These are phyloP conservation scores for Globodera ellingtonae DNA, from an alignment of 1,140 invertebrate genomes.

Conservation along the genomic window DNA sequence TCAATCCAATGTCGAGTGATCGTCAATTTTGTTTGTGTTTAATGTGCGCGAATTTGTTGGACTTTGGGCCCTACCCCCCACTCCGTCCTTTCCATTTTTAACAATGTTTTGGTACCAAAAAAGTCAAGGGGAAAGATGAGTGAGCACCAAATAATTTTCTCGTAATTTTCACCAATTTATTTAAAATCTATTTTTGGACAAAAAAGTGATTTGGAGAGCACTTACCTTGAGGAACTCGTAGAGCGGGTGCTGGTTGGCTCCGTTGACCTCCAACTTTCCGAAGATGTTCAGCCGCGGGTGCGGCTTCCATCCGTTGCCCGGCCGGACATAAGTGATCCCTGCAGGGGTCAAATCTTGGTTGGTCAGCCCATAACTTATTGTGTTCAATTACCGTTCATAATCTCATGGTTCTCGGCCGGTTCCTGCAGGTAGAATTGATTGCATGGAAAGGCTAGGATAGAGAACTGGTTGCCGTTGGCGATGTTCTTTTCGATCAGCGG, in stretches of 20 bases:
- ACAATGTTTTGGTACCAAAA: too few species aligned
- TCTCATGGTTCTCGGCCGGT: slow-evolving; percentile 65
- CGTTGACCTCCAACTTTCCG: slow-evolving; percentile 68
- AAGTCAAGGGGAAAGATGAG: background rate
- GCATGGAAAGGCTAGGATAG: slow-evolving; percentile 67
- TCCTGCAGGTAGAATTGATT: slow-evolving; percentile 67
- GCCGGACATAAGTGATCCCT: slow-evolving; percentile 67
- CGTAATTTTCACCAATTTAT: slow-evolving; percentile 11
- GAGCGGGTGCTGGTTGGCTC: slow-evolving; percentile 66
- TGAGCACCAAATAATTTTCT: background rate
- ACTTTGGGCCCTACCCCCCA: background rate
- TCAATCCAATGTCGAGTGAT: too few species aligned
- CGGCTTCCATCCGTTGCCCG: slow-evolving; percentile 67
- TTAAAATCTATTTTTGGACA: too few species aligned
- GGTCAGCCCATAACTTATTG: background rate
- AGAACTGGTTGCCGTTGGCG: slow-evolving; percentile 48
- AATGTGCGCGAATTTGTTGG: too few species aligned
- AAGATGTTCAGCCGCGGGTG: slow-evolving; percentile 66
- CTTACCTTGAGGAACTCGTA: slow-evolving; percentile 68
- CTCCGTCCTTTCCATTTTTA: background rate
- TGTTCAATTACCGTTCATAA: slow-evolving; percentile 54
- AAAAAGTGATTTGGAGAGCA: too few species aligned
- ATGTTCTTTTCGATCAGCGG: slow-evolving; percentile 62
- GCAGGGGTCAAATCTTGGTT: slow-evolving; percentile 21
- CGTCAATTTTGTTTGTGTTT: too few species aligned